A percentile compares a stretch with the other conserved stretches of the same genome.
phyloP scores from a whole-genome alignment of 2,113 vertebrate genomes.

The Channa maculata region DNA sequence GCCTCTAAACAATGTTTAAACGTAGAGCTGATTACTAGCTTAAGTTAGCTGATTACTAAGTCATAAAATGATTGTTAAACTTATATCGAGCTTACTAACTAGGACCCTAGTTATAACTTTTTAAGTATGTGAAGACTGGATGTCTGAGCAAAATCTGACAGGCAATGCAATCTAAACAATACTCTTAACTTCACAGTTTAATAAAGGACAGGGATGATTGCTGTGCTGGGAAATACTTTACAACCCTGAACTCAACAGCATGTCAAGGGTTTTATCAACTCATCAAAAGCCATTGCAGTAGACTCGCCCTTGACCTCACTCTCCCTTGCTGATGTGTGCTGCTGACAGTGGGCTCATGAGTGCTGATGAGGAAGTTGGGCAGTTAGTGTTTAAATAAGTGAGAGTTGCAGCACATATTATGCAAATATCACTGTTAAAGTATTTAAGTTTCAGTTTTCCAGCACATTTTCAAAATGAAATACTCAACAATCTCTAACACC shows the following conservation, averaged over 20 bases:
- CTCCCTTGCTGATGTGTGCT: conserved; percentile 54
- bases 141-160: not conserved
- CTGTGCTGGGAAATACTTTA: not conserved
- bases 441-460: not conserved
- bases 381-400: conserved; percentile 21
- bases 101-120: not conserved
- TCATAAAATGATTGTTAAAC: not conserved
- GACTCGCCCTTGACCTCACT: conserved; percentile 52
- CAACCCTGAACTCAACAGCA: not conserved
- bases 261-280: conserved; percentile 36
- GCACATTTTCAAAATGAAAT: not conserved
- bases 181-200: conserved; percentile 9
- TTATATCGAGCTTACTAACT: not conserved
- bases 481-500: no score
- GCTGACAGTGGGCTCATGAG: conserved; percentile 52
- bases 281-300: conserved; percentile 28
- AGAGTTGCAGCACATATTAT: conserved; percentile 1
- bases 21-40: no score
- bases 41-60: not conserved
- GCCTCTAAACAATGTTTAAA: not conserved
- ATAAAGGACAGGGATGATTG: not conserved
- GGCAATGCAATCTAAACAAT: not conserved
- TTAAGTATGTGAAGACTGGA: not conserved
- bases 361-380: conserved; percentile 63
- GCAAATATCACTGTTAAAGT: conserved; percentile 9